These are phyloP conservation scores for Cliona cf. orientalis DNA, from an alignment of 37 sponge, comb jelly and placozoan species.

Conservation along the genomic window DNA sequence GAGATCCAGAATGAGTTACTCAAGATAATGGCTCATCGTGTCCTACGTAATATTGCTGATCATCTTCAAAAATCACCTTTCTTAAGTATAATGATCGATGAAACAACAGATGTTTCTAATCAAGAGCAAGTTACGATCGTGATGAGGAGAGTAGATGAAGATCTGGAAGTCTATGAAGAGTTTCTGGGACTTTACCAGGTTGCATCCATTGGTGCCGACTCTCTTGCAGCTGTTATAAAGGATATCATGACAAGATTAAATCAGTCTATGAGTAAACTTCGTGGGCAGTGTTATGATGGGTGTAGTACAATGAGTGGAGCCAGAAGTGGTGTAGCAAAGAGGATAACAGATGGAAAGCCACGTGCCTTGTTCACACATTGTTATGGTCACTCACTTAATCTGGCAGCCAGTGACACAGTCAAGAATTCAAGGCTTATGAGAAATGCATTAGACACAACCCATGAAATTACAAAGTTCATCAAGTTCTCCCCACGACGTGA, in stretches of 20 bases:
- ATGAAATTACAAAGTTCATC: slow-evolving; percentile 67
- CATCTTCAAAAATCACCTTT: slow-evolving; percentile 48
- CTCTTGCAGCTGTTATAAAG: slow-evolving; percentile 54
- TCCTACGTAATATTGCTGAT: slow-evolving; percentile 49
- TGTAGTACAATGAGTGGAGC: slow-evolving; percentile 71
- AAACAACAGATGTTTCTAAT: slow-evolving; percentile 53
- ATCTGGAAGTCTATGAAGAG: slow-evolving; percentile 36
- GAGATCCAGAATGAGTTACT: slow-evolving; percentile 80
- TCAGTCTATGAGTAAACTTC: slow-evolving; percentile 42
- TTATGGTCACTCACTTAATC: slow-evolving; percentile 83
- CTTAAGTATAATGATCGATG: slow-evolving; percentile 69
- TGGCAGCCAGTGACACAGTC: slow-evolving; percentile 70
- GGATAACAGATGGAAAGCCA: slow-evolving; percentile 58
- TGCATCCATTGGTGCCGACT: slow-evolving; percentile 48
- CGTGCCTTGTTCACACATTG: slow-evolving; percentile 79
- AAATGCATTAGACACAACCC: slow-evolving; percentile 57
- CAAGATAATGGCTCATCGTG: slow-evolving; percentile 20
- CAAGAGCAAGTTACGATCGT: slow-evolving; percentile 54
- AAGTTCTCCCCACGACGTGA: slow-evolving; percentile 70
- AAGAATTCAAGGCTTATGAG: slow-evolving; percentile 49
- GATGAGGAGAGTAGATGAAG: slow-evolving; percentile 55
- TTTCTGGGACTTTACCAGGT: slow-evolving; percentile 61
- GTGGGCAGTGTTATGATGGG: slow-evolving; percentile 85
- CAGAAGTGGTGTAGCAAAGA: slow-evolving; percentile 65
- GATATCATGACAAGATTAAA: slow-evolving; percentile 57